A percentile compares a stretch with the other conserved stretches of the same genome.
These are phyloP conservation scores for Turnix velox DNA, from an alignment of 2,113 vertebrate species.

Conservation along the genomic window DNA sequence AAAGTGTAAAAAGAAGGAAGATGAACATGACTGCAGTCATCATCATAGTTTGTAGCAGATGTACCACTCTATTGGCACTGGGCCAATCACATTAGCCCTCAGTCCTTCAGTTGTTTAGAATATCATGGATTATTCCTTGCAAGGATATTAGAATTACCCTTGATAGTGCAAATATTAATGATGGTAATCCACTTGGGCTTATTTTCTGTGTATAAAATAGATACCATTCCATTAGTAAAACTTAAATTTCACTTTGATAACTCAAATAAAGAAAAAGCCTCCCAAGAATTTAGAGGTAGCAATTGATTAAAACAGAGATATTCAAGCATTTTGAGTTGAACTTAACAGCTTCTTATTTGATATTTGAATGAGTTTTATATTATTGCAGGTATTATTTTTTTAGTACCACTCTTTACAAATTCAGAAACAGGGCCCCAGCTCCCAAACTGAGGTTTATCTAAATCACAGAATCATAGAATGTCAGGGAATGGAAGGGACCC, in stretches of 20 bases:
- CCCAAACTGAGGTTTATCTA: not conserved
- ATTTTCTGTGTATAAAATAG: not conserved
- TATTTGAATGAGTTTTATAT: not conserved
- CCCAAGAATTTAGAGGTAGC: not conserved
- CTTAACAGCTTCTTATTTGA: too few relatives aligned
- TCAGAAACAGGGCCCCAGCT: not conserved
- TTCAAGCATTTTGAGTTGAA: not conserved
- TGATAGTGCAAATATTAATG: not conserved
- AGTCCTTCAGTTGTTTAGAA: not conserved
- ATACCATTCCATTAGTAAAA: not conserved
- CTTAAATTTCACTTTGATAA: not conserved
- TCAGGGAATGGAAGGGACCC: too few relatives aligned
- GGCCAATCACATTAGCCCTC: not conserved
- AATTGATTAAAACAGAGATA: not conserved
- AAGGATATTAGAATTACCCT: too few relatives aligned
- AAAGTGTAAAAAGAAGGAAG: not conserved
- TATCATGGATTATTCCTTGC: not conserved
- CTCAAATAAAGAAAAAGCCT: not conserved
- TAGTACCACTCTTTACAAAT: not conserved
- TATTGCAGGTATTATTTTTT: not conserved
- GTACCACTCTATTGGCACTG: not conserved
- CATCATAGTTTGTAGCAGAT: not conserved
- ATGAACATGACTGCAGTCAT: not conserved
- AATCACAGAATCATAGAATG: too few relatives aligned
- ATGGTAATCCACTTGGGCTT: not conserved